phyloP scores from a whole-genome alignment of 2,113 vertebrate species.

The Chaetorhynchus papuensis region DNA sequence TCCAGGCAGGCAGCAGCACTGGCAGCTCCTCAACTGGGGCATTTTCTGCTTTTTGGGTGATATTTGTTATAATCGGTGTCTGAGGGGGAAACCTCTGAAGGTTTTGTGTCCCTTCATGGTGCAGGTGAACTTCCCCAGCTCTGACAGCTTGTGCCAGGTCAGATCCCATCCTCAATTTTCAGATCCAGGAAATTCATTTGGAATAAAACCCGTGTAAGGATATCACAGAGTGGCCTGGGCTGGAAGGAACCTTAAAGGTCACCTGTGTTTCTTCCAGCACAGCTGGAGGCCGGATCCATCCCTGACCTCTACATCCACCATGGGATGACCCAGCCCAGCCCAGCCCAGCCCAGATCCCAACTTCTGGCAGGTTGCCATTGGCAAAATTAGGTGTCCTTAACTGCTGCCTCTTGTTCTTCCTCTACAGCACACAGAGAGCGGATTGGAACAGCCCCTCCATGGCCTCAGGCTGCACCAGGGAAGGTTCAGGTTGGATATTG shows the following conservation, averaged over 20 bases:
- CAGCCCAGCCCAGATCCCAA: background rate
- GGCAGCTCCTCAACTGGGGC: background rate
- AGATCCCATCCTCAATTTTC: accelerated
- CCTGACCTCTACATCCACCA: background rate
- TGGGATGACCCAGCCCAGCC: background rate
- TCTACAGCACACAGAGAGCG: accelerated
- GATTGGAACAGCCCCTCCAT: background rate
- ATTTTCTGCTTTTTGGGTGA: background rate
- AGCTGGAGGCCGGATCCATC: background rate
- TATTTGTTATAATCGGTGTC: background rate
- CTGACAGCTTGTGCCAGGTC: background rate
- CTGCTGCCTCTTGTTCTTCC: background rate
- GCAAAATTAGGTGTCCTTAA: background rate
- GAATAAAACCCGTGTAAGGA: accelerated
- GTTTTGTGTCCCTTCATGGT: accelerated
- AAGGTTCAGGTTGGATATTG: background rate
- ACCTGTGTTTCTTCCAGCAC: background rate
- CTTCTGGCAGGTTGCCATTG: accelerated
- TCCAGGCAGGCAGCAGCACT: background rate
- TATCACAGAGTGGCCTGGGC: background rate
- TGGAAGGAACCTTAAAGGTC: background rate
- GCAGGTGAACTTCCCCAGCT: background rate
- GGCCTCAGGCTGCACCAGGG: background rate
- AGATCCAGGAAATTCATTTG: background rate
- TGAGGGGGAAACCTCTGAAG: background rate